Conservation (phyloP, 2,888 invertebrate species). For the Amphipoea oculea region DNA sequence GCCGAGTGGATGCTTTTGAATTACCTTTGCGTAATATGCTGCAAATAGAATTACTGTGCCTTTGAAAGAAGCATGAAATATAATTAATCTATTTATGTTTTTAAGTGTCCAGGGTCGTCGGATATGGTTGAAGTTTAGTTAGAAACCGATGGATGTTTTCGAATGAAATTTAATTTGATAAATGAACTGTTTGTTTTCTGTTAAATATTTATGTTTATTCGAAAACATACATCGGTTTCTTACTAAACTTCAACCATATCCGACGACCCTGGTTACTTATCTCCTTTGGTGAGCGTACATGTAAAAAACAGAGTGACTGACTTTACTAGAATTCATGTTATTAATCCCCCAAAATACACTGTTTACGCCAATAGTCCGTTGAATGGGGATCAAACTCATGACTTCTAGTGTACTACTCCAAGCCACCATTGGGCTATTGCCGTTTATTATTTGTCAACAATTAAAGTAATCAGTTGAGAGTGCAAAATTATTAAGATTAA, state of each 20-base stretch:
- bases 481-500: background rate
- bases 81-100: background rate
- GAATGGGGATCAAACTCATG: background rate
- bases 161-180: too few species aligned
- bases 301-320: background rate
- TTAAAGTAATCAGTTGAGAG: slow-evolving; percentile 5
- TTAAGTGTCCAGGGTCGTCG: too few species aligned
- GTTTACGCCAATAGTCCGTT: background rate
- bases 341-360: too few species aligned
- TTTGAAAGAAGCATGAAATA: background rate
- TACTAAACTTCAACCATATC: too few species aligned
- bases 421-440: background rate
- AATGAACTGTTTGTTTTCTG: too few species aligned
- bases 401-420: background rate
- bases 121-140: too few species aligned
- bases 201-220: too few species aligned
- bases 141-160: too few species aligned
- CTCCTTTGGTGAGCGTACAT: too few species aligned
- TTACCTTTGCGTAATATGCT: slow-evolving; percentile 3
- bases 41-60: slow-evolving; percentile 5
- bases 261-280: too few species aligned
- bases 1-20: slow-evolving; percentile 7
- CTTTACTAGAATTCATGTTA: too few species aligned
- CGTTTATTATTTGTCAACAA: background rate
- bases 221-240: too few species aligned